phyloP scores from a whole-genome alignment of 2,113 vertebrate species.

The Crotalus tigris region DNA sequence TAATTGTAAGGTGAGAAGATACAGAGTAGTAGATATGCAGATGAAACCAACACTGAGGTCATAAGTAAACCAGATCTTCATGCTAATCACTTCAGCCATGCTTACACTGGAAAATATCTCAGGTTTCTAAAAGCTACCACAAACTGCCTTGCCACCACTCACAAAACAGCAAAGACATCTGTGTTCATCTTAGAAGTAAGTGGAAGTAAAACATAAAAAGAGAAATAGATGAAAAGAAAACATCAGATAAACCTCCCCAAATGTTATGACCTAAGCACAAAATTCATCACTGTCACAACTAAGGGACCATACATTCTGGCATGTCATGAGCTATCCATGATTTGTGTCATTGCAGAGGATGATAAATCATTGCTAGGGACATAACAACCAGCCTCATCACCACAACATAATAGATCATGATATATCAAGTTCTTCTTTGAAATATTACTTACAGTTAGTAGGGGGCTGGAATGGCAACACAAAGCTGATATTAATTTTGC shows the following conservation, averaged over 20 bases:
- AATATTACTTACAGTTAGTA: constrained; percentile 72
- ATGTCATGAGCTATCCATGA: constrained; percentile 64
- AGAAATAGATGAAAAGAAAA: constrained; percentile 54
- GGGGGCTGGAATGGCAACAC: constrained; percentile 60
- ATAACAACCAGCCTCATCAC: constrained; percentile 65
- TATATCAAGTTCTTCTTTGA: constrained; percentile 68
- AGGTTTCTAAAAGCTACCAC: not conserved
- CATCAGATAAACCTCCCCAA: constrained; percentile 59
- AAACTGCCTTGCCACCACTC: constrained; percentile 19
- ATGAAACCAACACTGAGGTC: constrained; percentile 43
- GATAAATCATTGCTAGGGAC: constrained; percentile 72
- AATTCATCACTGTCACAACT: constrained; percentile 64
- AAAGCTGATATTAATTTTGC: constrained; percentile 69
- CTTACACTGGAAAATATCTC: not conserved
- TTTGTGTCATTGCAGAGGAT: constrained; percentile 72
- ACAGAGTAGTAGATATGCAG: not conserved
- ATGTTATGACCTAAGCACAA: constrained; percentile 62
- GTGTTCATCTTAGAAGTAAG: not conserved
- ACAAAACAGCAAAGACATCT: constrained; percentile 32
- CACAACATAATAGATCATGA: constrained; percentile 71
- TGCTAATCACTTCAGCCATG: constrained; percentile 43
- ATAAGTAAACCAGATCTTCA: constrained; percentile 57
- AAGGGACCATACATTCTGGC: constrained; percentile 65
- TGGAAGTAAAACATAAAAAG: not conserved
- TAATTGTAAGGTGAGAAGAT: not conserved